phyloP scores from a whole-genome alignment of 1,140 invertebrate genomes.

The Drosophila varians region DNA sequence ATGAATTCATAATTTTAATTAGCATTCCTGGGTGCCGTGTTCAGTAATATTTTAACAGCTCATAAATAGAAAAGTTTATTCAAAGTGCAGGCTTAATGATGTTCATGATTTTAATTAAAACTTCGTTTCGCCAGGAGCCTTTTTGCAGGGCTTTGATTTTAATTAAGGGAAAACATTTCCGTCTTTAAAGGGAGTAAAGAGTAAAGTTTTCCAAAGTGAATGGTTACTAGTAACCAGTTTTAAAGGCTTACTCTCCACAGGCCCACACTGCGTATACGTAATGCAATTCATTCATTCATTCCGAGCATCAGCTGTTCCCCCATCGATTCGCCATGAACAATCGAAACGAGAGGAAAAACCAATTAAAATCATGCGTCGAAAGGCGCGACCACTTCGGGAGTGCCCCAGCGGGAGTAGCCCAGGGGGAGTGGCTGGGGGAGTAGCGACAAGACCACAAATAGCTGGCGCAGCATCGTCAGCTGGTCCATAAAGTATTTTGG shows the following conservation, averaged over 20 bases:
- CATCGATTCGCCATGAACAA: constrained; percentile 65
- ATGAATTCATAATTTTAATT: constrained; percentile 27
- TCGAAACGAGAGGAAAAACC: constrained; percentile 51
- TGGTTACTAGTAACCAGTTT: background rate
- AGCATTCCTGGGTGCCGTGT: background rate
- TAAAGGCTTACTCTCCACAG: background rate
- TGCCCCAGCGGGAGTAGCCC: constrained; percentile 1
- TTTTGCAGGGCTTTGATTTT: background rate
- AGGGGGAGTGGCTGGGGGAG: background rate
- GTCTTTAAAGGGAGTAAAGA: background rate
- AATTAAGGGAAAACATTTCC: constrained; percentile 10
- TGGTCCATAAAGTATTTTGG: constrained; percentile 64
- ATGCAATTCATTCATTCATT: constrained; percentile 29
- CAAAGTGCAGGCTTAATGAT: constrained; percentile 9
- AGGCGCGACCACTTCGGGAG: constrained; percentile 55
- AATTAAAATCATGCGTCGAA: constrained; percentile 75
- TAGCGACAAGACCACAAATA: constrained; percentile 36
- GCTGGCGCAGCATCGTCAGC: constrained; percentile 40
- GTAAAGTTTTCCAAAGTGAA: background rate
- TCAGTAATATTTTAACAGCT: constrained; percentile 19
- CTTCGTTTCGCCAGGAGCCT: background rate
- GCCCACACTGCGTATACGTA: constrained; percentile 36
- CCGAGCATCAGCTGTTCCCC: constrained; percentile 53
- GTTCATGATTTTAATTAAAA: constrained; percentile 29
- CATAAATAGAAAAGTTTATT: constrained; percentile 21